Evolutionary conservation across 2,113 vertebrate species (phyloP), one percentile per base, ranked within the genome.

Genomic region (Sclerurus mexicanus): DNA sequence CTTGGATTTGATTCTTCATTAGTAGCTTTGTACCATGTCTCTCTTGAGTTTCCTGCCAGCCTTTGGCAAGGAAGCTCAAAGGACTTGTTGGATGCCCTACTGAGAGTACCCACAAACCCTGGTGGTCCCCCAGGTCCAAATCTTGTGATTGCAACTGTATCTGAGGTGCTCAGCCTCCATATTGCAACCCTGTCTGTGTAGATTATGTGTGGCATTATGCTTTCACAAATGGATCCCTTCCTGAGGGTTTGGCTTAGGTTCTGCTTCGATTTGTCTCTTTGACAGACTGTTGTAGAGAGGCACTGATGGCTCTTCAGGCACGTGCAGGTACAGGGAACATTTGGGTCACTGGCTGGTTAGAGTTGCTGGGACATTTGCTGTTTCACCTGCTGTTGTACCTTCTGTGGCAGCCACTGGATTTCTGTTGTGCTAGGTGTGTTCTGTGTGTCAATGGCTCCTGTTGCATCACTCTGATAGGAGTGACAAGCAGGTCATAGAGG

Each of bases 311-410:
- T 85, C 7, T 64, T 44, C 1, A 5, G 35, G 59, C n/a, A 49
- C 2, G 2, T 0, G 0, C 23, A 21, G 24, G 5, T 76, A 17
- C 7, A 27, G 33, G 30, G 55, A 24, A 30, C 10, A 4, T 4
- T 68, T n/a, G 24, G 30, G 6, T 59, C 17, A 64, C 10, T 28
- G 67, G 15, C 27, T 69, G 21, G 19, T 46, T 35, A 23, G 33
- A 53, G 22, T 0, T 55, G 8, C 35, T 30, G 10, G 37, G 7
- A 3, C 10, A 11, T n/a, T 33, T 10, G 1, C 24, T 62, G 3
- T 28, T 31, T 14, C 21, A 52, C 7, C 53, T 84, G 25, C 15
- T 4, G 7, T 4, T 0, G 1, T 9, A 56, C 27, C 31, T 39
- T 25, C 58, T 69, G 63, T 18, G 87, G 80, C 21, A 80, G 33